Base-by-base conservation (phyloP, 2,888 invertebrate species). In the Apotomis betuletana region DNA sequence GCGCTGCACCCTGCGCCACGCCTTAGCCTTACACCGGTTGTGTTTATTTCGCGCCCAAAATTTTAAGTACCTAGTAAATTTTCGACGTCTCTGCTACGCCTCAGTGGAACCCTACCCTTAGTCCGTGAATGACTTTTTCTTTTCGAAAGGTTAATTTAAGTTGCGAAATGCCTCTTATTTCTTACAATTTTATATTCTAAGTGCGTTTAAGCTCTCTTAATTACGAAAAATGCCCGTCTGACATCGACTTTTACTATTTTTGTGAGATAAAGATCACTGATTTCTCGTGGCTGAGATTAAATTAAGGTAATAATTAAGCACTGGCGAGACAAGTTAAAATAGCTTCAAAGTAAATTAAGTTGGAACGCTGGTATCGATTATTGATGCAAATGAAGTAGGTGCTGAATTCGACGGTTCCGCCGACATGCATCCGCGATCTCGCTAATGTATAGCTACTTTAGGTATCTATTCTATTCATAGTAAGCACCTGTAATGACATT, bases 91-190 rank as follows among this genome's bases (percentile, higher is more conserved):
- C 27, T 27, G 27, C 27, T 2, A 2, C 27, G 27, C 27, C 27
- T 27, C 2, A 27, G 27, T 27, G 27, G 27, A 1, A 27, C 27
- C 27, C 27, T 2, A 27, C 27, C 27, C 27, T 59, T 12, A 52
- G 13, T 49, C 13, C 52, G n/a, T 52, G 36, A 64, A 44, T 46
- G 59, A 59, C 51, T 70, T 27, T 27, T 12, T 41, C 12, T 64
- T 70, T 64, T 27, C 6, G 6, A 52, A 69, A 64, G 64, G 64
- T 64, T 58, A 44, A 63, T 58, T 52, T 59, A 41, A 64, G 44
- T 64, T 44, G 36, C 27, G 6, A 44, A 15, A 64, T 55, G 15
- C 4, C 54, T 55, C 54, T 12, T 3, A 44, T 44, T 55, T 27
- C 6, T 27, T 6, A 12, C 4, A 8, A 44, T 2, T 63, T 38